Percentiles rank a stretch among this genome's conserved stretches.
phyloP scores from a whole-genome alignment of 2,888 invertebrate genomes.

The Maniola hyperantus region DNA sequence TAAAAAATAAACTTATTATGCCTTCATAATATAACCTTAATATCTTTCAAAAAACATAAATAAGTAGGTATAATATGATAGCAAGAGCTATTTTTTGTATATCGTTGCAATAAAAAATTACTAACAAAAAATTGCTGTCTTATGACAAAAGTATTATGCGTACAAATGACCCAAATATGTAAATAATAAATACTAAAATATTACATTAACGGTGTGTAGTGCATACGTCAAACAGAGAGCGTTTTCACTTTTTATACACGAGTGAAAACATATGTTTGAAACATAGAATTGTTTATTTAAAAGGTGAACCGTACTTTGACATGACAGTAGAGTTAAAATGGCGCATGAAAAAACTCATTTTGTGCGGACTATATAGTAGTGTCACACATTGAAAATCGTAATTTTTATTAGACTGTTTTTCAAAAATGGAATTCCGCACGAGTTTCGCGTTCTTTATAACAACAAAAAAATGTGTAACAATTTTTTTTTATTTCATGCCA shows the following conservation, averaged over 20 bases:
- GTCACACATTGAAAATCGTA: no score
- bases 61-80: no score
- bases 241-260: conserved; percentile 14
- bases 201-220: not conserved
- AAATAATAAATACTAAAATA: conserved; percentile 11
- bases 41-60: no score
- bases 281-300: no score
- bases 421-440: no score
- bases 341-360: no score
- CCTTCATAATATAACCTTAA: not conserved
- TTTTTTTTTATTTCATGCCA: not conserved
- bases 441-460: no score
- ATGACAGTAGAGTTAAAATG: no score
- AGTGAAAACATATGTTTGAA: not conserved
- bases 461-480: no score
- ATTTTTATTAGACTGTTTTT: no score
- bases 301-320: no score
- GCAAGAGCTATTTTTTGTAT: not conserved
- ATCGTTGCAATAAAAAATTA: not conserved
- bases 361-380: no score
- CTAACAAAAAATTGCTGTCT: not conserved
- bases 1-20: not conserved
- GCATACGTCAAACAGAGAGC: conserved; percentile 24
- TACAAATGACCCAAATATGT: conserved; percentile 6
- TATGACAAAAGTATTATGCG: conserved; percentile 11